These are phyloP conservation scores for Dasypogon diadema DNA, from an alignment of 2,888 invertebrate genomes.

Conservation along the genomic window DNA sequence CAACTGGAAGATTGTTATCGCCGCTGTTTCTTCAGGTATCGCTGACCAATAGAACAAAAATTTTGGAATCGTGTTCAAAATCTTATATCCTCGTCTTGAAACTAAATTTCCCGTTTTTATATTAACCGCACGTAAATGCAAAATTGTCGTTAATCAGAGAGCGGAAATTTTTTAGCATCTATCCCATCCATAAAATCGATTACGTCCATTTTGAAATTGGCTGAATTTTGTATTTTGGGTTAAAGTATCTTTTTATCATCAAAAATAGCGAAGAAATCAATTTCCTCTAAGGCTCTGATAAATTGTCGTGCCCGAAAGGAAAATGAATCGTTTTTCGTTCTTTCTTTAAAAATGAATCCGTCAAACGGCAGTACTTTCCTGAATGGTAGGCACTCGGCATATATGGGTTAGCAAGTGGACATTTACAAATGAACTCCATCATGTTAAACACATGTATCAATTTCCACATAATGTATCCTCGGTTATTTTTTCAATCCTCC, in stretches of 20 bases:
- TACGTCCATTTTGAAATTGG: too few species aligned
- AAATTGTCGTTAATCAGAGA: too few species aligned
- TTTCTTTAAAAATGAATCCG: constrained; percentile 52
- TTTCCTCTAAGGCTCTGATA: constrained; percentile 34
- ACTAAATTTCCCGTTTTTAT: too few species aligned
- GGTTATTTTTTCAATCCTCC: constrained; percentile 36
- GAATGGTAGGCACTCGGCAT: constrained; percentile 14
- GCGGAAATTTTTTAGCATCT: too few species aligned
- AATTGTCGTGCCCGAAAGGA: constrained; percentile 25
- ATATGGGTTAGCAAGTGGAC: constrained; percentile 51
- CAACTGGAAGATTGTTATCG: too few species aligned
- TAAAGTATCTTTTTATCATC: constrained; percentile 27
- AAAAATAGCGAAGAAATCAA: constrained; percentile 34
- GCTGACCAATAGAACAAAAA: too few species aligned
- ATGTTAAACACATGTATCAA: constrained; percentile 57
- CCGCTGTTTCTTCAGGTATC: too few species aligned
- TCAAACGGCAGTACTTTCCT: constrained; percentile 18
- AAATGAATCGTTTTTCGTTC: constrained; percentile 46
- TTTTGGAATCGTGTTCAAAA: too few species aligned
- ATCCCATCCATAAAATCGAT: too few species aligned
- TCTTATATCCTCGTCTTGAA: too few species aligned
- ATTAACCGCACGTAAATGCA: too few species aligned
- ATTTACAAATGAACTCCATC: constrained; percentile 55
- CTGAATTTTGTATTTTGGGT: neutral
- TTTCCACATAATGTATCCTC: constrained; percentile 54